These are phyloP conservation scores for Taurulus bubalis DNA, from an alignment of 2,113 vertebrate genomes.

Conservation along the genomic window DNA sequence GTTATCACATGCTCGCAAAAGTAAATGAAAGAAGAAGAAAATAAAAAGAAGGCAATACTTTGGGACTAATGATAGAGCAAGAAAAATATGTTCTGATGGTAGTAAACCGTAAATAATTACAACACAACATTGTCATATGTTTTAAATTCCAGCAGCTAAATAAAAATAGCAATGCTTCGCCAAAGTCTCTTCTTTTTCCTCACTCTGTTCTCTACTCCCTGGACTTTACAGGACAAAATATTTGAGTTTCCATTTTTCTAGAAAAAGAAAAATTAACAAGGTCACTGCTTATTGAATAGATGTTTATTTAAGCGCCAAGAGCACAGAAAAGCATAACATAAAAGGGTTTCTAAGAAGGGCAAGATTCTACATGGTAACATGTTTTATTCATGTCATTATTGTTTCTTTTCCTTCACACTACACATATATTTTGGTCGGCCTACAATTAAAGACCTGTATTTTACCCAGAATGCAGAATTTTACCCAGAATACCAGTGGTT, in stretches of 20 bases:
- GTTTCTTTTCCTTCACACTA: not conserved
- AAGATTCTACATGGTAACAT: conserved; percentile 3
- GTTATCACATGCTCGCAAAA: not conserved
- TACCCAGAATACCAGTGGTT: not conserved
- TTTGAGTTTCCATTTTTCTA: not conserved
- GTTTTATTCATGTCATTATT: conserved; percentile 7
- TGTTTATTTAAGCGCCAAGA: not conserved
- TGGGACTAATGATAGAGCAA: not conserved
- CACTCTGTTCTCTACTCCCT: not conserved
- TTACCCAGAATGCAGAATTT: not conserved
- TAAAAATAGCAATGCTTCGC: not conserved
- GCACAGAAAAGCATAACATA: not conserved
- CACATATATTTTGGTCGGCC: not conserved
- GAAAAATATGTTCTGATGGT: not conserved
- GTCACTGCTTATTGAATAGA: not conserved
- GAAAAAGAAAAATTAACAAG: not conserved
- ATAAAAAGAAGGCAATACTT: conserved; percentile 9
- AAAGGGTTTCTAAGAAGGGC: not conserved
- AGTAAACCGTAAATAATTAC: conserved; percentile 22
- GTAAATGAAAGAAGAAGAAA: not conserved
- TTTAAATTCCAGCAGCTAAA: not conserved
- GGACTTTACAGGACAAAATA: not conserved
- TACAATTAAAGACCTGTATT: not conserved
- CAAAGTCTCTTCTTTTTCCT: not conserved
- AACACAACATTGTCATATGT: not conserved